Conservation (phyloP, 2,113 vertebrate species). For the Engystomops pustulosus region DNA sequence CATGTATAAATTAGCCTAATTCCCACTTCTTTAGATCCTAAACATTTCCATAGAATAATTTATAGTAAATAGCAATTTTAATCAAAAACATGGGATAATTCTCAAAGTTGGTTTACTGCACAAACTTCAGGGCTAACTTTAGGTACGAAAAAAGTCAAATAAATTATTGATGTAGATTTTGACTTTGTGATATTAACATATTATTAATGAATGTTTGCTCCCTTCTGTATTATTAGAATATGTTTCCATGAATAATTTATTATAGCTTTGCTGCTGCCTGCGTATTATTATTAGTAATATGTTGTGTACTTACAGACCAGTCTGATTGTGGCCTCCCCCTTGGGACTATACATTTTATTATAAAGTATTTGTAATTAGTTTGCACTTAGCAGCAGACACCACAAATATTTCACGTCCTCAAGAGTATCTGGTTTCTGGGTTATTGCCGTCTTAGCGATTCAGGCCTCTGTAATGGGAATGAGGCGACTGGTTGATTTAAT, state of each 20-base stretch:
- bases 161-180: neutral
- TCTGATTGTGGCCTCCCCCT: neutral
- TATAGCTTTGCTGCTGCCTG: neutral
- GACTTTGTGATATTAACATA: neutral
- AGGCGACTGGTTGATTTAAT: neutral
- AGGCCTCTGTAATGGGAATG: neutral
- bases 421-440: neutral
- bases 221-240: neutral
- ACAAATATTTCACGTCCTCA: neutral
- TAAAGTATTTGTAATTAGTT: neutral
- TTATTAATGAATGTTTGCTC: neutral
- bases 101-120: neutral
- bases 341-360: neutral
- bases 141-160: neutral
- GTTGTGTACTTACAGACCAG: neutral
- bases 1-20: too few relatives aligned
- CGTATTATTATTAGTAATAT: neutral
- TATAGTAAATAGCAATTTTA: neutral
- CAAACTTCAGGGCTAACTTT: neutral
- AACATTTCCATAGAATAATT: too few relatives aligned
- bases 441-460: slow-evolving; percentile 8
- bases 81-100: neutral
- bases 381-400: neutral
- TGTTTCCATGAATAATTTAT: neutral
- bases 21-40: too few relatives aligned